Conservation (phyloP, 64 coral and sea anemone species). For the Stichodactyla helianthus region DNA sequence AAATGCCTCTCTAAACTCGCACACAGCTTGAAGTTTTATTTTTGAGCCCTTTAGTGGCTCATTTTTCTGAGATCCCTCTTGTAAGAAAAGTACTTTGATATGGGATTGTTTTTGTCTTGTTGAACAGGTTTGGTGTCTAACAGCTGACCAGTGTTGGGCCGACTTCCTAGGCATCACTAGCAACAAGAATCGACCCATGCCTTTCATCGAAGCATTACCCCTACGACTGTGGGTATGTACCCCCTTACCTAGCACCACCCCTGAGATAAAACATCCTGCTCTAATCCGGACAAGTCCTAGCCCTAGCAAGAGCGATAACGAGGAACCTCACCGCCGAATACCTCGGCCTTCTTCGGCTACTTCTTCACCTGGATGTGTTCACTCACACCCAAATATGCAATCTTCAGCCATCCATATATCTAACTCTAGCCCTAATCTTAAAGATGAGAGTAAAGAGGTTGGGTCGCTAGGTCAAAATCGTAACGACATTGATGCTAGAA, state of each 20-base stretch:
- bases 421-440: slow-evolving; percentile 57
- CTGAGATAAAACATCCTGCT: neutral
- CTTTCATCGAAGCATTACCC: slow-evolving; percentile 87
- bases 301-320: neutral
- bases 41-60: too few species aligned
- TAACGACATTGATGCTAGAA: neutral
- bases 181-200: slow-evolving; percentile 61
- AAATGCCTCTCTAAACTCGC: too few species aligned
- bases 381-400: neutral
- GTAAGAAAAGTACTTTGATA: neutral
- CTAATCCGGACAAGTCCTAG: neutral
- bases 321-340: neutral
- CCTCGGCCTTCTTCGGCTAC: slow-evolving; percentile 11
- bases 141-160: slow-evolving; percentile 73
- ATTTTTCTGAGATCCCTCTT: too few species aligned
- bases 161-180: slow-evolving; percentile 81
- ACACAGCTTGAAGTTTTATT: too few species aligned
- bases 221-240: slow-evolving; percentile 81
- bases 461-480: neutral
- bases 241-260: slow-evolving; percentile 29
- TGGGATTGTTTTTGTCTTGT: neutral
- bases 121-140: slow-evolving; percentile 84
- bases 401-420: slow-evolving; percentile 11
- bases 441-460: neutral
- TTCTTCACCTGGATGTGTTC: slow-evolving; percentile 20